These are phyloP conservation scores for Lingula anatina DNA, from an alignment of 2,888 invertebrate genomes.

Conservation along the genomic window DNA sequence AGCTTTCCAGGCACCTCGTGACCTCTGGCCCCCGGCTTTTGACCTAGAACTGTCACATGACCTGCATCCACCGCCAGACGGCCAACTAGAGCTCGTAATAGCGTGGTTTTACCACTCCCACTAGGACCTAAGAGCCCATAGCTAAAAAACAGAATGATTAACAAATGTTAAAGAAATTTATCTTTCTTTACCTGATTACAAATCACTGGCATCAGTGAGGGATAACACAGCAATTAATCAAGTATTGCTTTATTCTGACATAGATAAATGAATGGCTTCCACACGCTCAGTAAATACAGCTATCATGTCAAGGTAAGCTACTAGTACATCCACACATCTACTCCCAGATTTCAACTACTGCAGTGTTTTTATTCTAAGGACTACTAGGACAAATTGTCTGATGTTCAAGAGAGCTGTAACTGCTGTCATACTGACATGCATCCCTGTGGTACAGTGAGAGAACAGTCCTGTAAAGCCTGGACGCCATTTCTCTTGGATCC, in stretches of 20 bases:
- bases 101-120: conserved; percentile 87
- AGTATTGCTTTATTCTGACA: no score
- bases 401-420: not conserved
- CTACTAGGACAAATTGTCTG: not conserved
- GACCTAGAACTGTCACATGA: conserved; percentile 83
- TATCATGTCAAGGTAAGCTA: no score
- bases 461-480: conserved; percentile 80
- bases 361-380: not conserved
- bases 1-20: conserved; percentile 87
- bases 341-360: not conserved
- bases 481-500: conserved; percentile 82
- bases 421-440: conserved; percentile 81
- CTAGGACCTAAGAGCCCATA: conserved; percentile 92
- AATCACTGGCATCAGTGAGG: not conserved
- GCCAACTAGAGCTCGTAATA: conserved; percentile 87
- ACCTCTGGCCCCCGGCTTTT: conserved; percentile 80
- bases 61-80: conserved; percentile 79
- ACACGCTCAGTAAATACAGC: no score
- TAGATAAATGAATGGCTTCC: no score
- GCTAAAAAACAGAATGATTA: conserved; percentile 56
- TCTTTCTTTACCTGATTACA: not conserved
- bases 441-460: conserved; percentile 90
- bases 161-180: not conserved
- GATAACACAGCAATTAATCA: no score
- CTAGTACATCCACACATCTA: not conserved